Percentiles rank a stretch among this genome's conserved stretches.
These are phyloP conservation scores for Drosophila helvetica DNA, from an alignment of 2,888 invertebrate species.

Conservation along the genomic window DNA sequence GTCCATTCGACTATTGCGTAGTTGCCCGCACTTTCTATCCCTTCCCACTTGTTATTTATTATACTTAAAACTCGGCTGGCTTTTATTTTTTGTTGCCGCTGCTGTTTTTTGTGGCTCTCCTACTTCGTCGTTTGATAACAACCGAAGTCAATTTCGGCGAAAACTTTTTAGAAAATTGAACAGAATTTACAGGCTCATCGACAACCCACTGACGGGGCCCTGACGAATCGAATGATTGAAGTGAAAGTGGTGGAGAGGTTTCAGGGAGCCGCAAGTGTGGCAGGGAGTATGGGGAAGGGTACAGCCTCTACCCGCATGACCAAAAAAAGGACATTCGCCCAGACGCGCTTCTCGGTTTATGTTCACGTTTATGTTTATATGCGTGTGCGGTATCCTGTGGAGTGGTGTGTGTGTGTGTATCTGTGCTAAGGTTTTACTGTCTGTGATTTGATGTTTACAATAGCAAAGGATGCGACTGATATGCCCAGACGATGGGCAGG, in stretches of 20 bases:
- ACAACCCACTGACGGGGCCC: slow-evolving; percentile 43
- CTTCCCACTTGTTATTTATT: slow-evolving; percentile 48
- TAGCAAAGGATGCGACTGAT: slow-evolving; percentile 70
- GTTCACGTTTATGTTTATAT: slow-evolving; percentile 73
- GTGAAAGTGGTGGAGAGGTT: slow-evolving; percentile 1
- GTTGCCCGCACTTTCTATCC: background rate
- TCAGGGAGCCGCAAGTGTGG: no score
- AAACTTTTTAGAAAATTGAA: slow-evolving; percentile 76
- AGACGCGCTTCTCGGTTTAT: slow-evolving; percentile 57
- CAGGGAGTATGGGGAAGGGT: background rate
- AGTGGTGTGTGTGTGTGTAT: slow-evolving; percentile 20
- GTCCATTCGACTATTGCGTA: background rate
- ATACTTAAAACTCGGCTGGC: slow-evolving; percentile 29
- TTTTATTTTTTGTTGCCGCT: slow-evolving; percentile 16
- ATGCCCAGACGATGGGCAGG: slow-evolving; percentile 48
- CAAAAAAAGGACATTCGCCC: slow-evolving; percentile 64
- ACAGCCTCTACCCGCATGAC: slow-evolving; percentile 54
- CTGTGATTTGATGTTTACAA: slow-evolving; percentile 79
- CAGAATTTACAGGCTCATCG: slow-evolving; percentile 64
- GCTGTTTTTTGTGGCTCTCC: slow-evolving; percentile 1
- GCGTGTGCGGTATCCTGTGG: slow-evolving; percentile 38
- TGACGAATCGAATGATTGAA: slow-evolving; percentile 36
- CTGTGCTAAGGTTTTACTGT: slow-evolving; percentile 67
- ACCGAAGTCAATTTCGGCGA: slow-evolving; percentile 56
- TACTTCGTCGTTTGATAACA: slow-evolving; percentile 23